Percentiles rank a stretch among this genome's conserved stretches.
phyloP scores from a whole-genome alignment of 2,888 invertebrate genomes.

The Phasia obesa region DNA sequence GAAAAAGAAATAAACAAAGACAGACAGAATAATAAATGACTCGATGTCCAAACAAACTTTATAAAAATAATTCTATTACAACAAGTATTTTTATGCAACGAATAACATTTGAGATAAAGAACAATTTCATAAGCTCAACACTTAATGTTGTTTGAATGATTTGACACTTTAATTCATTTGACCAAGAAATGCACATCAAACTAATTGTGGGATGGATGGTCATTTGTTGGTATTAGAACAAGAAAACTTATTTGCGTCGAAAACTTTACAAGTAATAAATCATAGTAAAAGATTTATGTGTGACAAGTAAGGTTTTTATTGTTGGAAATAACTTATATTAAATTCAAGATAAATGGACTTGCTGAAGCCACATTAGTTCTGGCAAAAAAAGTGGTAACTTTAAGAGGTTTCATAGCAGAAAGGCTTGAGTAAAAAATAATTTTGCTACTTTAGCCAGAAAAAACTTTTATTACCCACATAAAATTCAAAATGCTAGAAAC shows the following conservation, averaged over 20 bases:
- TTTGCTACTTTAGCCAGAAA: too few relatives aligned
- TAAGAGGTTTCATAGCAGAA: too few relatives aligned
- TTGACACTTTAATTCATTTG: background rate
- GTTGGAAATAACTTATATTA: background rate
- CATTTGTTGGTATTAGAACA: background rate
- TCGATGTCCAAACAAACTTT: background rate
- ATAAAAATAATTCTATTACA: background rate
- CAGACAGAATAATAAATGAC: background rate
- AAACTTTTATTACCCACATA: too few relatives aligned
- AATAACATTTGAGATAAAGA: background rate
- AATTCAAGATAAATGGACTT: background rate
- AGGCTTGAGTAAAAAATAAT: too few relatives aligned
- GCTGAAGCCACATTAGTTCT: background rate
- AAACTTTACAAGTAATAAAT: conserved; percentile 23
- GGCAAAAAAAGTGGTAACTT: too few relatives aligned
- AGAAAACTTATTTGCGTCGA: conserved; percentile 12
- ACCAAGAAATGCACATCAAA: conserved; percentile 3
- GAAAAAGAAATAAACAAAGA: background rate
- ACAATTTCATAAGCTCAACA: background rate
- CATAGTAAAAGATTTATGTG: conserved; percentile 13
- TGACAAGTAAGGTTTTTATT: background rate
- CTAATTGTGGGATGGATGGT: background rate
- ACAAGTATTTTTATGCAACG: background rate
- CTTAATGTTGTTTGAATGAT: too few relatives aligned
- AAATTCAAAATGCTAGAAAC: too few relatives aligned